Percentiles rank a stretch among this genome's conserved stretches.
These are phyloP conservation scores for Dione juno DNA, from an alignment of 2,888 invertebrate species.

Conservation along the genomic window DNA sequence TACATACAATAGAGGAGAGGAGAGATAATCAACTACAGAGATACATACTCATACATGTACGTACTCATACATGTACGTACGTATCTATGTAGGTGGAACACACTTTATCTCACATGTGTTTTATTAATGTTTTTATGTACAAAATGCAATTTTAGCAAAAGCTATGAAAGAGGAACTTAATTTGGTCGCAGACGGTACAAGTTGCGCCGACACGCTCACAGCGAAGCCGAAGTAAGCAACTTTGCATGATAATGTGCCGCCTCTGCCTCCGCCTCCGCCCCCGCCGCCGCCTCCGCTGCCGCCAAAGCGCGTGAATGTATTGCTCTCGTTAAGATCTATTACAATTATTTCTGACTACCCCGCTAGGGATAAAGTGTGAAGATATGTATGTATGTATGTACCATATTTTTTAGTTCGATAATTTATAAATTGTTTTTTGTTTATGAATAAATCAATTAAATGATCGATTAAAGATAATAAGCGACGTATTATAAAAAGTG, in stretches of 20 bases:
- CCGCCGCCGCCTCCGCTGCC: not conserved
- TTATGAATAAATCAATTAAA: too few species aligned
- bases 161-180: conserved; percentile 23
- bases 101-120: not conserved
- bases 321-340: not conserved
- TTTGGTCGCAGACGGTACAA: conserved; percentile 32
- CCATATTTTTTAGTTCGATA: too few species aligned
- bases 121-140: not conserved
- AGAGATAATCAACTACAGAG: too few species aligned
- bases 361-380: too few species aligned
- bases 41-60: too few species aligned
- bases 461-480: too few species aligned
- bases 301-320: not conserved
- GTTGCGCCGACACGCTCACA: conserved; percentile 17
- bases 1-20: too few species aligned
- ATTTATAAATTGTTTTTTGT: too few species aligned
- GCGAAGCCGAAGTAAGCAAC: conserved; percentile 20
- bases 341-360: too few species aligned
- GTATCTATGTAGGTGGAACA: not conserved
- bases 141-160: not conserved
- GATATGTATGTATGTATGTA: too few species aligned
- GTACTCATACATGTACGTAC: too few species aligned
- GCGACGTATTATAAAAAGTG: too few species aligned
- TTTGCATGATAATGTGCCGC: conserved; percentile 31
- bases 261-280: not conserved